Evolutionary conservation across 2,888 invertebrate species (phyloP).

Genomic region (Drosophila diplacantha): DNA sequence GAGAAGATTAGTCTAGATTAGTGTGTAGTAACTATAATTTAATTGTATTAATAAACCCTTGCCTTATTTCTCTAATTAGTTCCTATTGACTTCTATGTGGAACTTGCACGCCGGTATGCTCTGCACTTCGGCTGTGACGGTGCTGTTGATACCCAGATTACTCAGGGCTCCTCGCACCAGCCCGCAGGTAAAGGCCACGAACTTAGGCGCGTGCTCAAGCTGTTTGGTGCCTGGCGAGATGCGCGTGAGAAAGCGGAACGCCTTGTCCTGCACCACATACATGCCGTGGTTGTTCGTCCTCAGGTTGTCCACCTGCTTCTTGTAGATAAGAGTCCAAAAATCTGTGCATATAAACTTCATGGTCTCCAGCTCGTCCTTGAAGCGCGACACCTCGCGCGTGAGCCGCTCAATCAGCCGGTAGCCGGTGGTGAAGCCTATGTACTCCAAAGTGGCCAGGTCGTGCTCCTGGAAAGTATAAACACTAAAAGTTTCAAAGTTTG

Average conservation of each 20-base stretch:
- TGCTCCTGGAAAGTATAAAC: slow-evolving; percentile 49
- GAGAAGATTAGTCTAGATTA: slow-evolving; percentile 53
- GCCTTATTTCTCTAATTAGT: slow-evolving; percentile 72
- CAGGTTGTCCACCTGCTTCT: slow-evolving; percentile 98
- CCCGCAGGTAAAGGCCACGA: slow-evolving; percentile 97
- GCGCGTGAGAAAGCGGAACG: slow-evolving; percentile 92
- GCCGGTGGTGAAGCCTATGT: slow-evolving; percentile 90
- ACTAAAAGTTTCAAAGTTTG: not conserved
- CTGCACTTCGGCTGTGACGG: slow-evolving; percentile 96
- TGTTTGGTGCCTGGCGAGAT: slow-evolving; percentile 94
- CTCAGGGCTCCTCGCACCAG: slow-evolving; percentile 95
- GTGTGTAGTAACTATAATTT: slow-evolving; percentile 24
- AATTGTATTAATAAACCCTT: slow-evolving; percentile 21
- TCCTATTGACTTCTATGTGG: slow-evolving; percentile 91
- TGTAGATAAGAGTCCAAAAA: slow-evolving; percentile 98
- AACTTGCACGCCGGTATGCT: slow-evolving; percentile 95
- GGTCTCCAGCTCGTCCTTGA: slow-evolving; percentile 97
- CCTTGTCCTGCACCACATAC: slow-evolving; percentile 97
- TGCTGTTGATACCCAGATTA: slow-evolving; percentile 94
- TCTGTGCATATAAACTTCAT: slow-evolving; percentile 99
- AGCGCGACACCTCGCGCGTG: slow-evolving; percentile 93
- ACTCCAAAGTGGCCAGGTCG: slow-evolving; percentile 85
- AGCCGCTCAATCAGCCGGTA: slow-evolving; percentile 90
- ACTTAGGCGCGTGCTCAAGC: slow-evolving; percentile 92
- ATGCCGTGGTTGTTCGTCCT: slow-evolving; percentile 98